Conservation (phyloP, 2,888 invertebrate genomes). For the Imbricaverruca yamaguchii region DNA sequence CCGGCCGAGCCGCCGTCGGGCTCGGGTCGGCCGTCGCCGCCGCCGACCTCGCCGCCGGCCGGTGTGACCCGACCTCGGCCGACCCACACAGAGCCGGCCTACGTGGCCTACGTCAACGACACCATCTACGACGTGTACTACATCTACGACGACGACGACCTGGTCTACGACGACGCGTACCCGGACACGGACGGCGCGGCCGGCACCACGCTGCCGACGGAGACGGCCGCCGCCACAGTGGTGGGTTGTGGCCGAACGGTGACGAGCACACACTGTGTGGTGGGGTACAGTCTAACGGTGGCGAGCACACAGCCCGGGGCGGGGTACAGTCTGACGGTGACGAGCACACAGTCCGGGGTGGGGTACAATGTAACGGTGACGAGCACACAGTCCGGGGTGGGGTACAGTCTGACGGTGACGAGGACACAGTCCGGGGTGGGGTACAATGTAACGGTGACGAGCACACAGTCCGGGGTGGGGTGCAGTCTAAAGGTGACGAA, state of each 20-base stretch:
- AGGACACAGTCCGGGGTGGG: too few relatives aligned
- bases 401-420: too few relatives aligned
- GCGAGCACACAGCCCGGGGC: too few relatives aligned
- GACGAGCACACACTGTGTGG: too few relatives aligned
- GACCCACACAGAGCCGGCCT: neutral
- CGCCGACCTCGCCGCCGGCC: neutral
- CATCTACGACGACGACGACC: conserved; percentile 23
- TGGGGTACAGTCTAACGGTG: too few relatives aligned
- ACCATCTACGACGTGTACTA: conserved; percentile 22
- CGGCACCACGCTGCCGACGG: neutral
- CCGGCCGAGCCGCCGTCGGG: neutral
- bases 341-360: too few relatives aligned
- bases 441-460: too few relatives aligned
- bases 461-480: too few relatives aligned
- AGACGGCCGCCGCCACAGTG: neutral
- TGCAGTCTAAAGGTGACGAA: too few relatives aligned
- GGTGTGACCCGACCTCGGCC: neutral
- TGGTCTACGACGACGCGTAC: conserved; percentile 8
- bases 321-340: too few relatives aligned
- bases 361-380: too few relatives aligned
- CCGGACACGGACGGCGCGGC: neutral
- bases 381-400: too few relatives aligned
- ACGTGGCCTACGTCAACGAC: conserved; percentile 21
- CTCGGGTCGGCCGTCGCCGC: neutral
- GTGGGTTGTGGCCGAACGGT: neutral